Evolutionary conservation across 2,797 vertebrate genomes (phyloP), one percentile per base, ranked within the genome.

Genomic region (Pteropus rufus): DNA sequence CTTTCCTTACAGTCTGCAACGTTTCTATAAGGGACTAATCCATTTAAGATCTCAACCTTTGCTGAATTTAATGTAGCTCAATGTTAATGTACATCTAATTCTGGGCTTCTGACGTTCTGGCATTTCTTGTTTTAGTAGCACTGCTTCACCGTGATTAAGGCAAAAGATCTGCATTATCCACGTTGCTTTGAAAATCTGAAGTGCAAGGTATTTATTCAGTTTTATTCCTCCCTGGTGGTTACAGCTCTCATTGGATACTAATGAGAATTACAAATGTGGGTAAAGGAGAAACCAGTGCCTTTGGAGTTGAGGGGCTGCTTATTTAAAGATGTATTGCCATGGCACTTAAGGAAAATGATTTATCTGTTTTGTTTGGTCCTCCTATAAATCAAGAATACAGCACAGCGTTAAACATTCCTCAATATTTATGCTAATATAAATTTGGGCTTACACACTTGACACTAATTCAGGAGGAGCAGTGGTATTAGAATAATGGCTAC

Each of bases 301-400:
- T 67, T 0, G 82, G 67, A 69, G 75, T 93, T 70, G 92, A 11
- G 60, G 89, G 67, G 36, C 87, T 96, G 89, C 26, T 89, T 95
- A 60, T 91, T 96, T 95, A 91, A 96, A 96, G 95, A 94, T 44
- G 75, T 18, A 2, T 0, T 31, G 46, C 18, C 0, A 2, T 93
- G 41, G 93, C 36, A 41, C 64, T 86, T 76, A 81, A 95, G 91
- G 95, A 90, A 95, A 97, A 95, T 94, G 92, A 94, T 95, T 96
- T 91, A 97, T 97, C 91, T 94, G 91, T 92, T 97, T 97, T 93
- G 93, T 85, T 97, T 96, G 97, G 89, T 83, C 67, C 67, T 93
- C 86, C 93, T 97, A 88, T 96, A 96, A 97, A 97, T 97, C 96
- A 98, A 96, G 76, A 94, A 79, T 75, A 97, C 36, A 62, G 91